Percentiles rank a stretch among this genome's conserved stretches.
Conservation (phyloP, 2,113 vertebrate genomes). For the Rhipidura dahli region DNA sequence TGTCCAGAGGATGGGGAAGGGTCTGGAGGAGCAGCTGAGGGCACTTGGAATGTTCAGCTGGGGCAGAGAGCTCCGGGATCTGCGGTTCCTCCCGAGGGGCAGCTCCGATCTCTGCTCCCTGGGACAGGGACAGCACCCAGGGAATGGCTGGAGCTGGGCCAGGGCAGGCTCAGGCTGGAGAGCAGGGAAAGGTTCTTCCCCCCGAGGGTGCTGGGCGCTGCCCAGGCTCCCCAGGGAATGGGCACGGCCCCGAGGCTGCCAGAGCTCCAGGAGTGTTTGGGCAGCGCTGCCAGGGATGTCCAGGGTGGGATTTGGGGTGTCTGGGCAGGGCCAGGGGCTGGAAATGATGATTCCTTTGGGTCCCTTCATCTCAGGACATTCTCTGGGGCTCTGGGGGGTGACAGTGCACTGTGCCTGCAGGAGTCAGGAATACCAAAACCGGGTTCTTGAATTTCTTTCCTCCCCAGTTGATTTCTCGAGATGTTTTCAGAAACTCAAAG, state of each 20-base stretch:
- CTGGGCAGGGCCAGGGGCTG: not conserved
- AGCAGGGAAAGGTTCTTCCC: not conserved
- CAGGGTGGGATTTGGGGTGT: not conserved
- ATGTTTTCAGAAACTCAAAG: not conserved
- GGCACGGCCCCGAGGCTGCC: not conserved
- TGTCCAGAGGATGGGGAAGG: not conserved
- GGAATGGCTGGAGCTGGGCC: not conserved
- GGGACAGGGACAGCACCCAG: not conserved
- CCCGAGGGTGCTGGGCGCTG: not conserved
- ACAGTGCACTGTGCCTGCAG: rapidly evolving
- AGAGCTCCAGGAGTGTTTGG: not conserved
- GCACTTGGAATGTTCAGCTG: not conserved
- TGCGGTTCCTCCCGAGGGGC: not conserved
- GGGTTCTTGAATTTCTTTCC: not conserved
- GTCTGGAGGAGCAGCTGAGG: not conserved
- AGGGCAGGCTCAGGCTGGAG: not conserved
- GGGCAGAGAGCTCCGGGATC: not conserved
- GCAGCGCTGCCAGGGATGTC: not conserved
- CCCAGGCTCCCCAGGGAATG: not conserved
- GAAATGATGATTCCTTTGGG: not conserved
- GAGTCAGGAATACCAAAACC: not conserved
- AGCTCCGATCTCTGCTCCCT: not conserved
- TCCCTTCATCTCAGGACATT: not conserved
- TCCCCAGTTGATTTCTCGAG: not conserved
- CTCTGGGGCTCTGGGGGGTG: not conserved